phyloP scores from a whole-genome alignment of 2,797 vertebrate species.

The Spinus pinus region DNA sequence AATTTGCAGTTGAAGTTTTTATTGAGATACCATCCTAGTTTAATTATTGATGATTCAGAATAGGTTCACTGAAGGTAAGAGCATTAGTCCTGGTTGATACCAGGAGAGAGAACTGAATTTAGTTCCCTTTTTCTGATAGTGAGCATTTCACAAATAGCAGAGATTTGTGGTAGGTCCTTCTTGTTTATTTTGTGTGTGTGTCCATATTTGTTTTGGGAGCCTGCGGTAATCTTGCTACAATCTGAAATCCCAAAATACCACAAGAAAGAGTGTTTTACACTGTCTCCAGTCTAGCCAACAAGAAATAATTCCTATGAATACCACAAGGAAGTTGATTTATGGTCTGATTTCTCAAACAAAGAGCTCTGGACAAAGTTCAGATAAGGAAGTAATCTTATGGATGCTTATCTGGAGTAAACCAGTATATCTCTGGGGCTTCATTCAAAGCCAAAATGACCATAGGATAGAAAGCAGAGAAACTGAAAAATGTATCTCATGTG shows the following conservation, averaged over 20 bases:
- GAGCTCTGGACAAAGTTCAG: constrained; percentile 26
- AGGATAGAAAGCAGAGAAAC: constrained; percentile 8
- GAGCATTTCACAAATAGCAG: neutral
- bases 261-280: neutral
- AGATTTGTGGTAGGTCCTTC: constrained; percentile 3
- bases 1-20: neutral
- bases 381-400: constrained; percentile 19
- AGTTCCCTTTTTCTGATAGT: neutral
- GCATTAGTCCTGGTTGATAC: neutral
- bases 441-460: neutral
- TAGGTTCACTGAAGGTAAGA: neutral
- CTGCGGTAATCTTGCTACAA: neutral
- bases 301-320: constrained; percentile 19
- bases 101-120: neutral
- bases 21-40: accelerated
- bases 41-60: neutral
- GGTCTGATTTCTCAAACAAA: constrained; percentile 41
- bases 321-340: constrained; percentile 34
- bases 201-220: neutral
- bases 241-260: constrained; percentile 26
- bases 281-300: neutral
- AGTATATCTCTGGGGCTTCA: neutral
- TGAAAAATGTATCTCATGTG: neutral
- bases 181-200: neutral
- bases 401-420: constrained; percentile 10